Evolutionary conservation across 2,113 vertebrate genomes (phyloP).

Genomic region (Glaucomys volans): DNA sequence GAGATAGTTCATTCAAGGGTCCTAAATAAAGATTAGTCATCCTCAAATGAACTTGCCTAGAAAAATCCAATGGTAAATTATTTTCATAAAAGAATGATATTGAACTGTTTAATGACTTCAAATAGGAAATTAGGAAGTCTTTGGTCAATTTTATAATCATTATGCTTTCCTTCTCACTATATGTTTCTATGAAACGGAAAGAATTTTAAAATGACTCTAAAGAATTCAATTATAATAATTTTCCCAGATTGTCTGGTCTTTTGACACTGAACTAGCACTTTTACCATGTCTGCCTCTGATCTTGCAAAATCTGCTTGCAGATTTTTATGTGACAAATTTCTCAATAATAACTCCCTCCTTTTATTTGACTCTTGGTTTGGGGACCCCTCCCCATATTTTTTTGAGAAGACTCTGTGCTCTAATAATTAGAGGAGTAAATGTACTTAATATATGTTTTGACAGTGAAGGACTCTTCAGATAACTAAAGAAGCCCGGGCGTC

Average conservation of each 20-base stretch:
- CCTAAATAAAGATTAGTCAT: neutral
- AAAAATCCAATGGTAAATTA: conserved; percentile 22
- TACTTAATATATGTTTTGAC: neutral
- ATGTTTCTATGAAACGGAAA: conserved; percentile 34
- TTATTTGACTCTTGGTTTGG: neutral
- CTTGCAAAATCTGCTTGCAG: neutral
- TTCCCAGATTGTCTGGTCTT: neutral
- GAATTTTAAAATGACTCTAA: neutral
- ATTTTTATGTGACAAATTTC: neutral
- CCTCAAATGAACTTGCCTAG: neutral
- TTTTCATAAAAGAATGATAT: conserved; percentile 31
- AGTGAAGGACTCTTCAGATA: conserved; percentile 1
- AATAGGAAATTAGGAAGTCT: neutral
- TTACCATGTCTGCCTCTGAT: neutral
- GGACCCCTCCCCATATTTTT: neutral
- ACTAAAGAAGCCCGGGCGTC: conserved; percentile 58
- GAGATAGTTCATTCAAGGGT: neutral
- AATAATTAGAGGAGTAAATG: conserved; percentile 44
- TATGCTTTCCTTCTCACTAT: neutral
- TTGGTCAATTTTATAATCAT: neutral
- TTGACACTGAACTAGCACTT: neutral
- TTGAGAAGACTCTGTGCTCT: neutral
- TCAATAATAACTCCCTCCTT: neutral
- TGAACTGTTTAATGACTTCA: conserved; percentile 12
- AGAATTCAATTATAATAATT: neutral